phyloP scores from a whole-genome alignment of 2,113 vertebrate species.

The Heptranchias perlo region DNA sequence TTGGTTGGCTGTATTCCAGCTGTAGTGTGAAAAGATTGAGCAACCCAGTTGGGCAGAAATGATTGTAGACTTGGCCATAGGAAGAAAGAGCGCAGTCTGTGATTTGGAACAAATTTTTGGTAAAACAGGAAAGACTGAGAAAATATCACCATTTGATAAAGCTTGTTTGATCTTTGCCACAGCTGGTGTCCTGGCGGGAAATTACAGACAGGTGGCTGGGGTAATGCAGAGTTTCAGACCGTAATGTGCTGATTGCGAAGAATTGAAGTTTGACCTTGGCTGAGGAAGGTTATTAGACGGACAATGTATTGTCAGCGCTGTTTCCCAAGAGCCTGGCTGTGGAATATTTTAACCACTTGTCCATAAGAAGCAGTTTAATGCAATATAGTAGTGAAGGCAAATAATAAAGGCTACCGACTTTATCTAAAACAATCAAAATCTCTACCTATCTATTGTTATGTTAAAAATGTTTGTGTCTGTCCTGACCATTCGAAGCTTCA shows the following conservation, averaged over 20 bases:
- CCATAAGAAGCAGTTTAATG: not conserved
- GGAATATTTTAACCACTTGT: not conserved
- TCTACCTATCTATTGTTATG: not conserved
- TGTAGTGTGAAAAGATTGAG: not conserved
- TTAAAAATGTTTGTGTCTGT: not conserved
- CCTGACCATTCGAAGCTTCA: not conserved
- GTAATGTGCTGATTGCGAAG: not conserved
- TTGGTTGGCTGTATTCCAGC: not conserved
- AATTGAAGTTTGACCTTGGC: not conserved
- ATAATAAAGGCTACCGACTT: not conserved
- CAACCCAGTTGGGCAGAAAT: constrained; percentile 3
- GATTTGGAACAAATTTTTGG: constrained; percentile 33
- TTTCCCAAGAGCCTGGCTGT: not conserved
- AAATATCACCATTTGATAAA: not conserved
- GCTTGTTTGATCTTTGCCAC: constrained; percentile 9
- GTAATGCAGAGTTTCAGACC: not conserved
- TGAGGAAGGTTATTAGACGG: not conserved
- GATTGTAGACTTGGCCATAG: constrained; percentile 1
- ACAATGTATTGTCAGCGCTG: not conserved
- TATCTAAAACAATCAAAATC: not conserved
- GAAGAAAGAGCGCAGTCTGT: constrained; percentile 23
- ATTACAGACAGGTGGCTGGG: not conserved
- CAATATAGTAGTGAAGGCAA: not conserved
- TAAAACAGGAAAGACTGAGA: not conserved
- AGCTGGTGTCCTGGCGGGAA: not conserved